Evolutionary conservation across 2,888 invertebrate genomes (phyloP).

Genomic region (Drosophila cognata): DNA sequence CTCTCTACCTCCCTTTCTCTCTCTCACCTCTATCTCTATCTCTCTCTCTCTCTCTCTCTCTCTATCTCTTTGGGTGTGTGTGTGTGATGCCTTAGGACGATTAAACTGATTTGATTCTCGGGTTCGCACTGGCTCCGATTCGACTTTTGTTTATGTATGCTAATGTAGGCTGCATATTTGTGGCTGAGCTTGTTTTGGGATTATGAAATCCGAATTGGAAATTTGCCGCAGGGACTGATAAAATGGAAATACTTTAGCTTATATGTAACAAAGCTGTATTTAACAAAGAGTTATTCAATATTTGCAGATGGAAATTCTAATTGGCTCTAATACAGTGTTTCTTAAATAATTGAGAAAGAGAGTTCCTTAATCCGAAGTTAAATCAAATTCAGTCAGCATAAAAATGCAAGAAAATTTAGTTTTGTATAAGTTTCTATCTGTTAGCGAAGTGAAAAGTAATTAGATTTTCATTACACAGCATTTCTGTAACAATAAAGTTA

Average conservation of each 20-base stretch:
- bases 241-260: background rate
- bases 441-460: background rate
- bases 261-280: background rate
- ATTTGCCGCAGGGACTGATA: background rate
- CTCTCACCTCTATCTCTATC: too few species aligned
- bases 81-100: conserved; percentile 52
- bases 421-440: background rate
- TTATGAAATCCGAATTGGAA: conserved; percentile 44
- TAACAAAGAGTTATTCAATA: conserved; percentile 1
- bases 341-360: background rate
- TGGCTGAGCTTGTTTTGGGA: conserved; percentile 39
- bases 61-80: conserved; percentile 10
- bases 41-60: conserved; percentile 5
- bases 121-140: conserved; percentile 37
- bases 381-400: background rate
- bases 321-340: too few species aligned
- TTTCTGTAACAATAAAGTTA: background rate
- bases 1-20: conserved; percentile 5
- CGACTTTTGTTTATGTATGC: conserved; percentile 46
- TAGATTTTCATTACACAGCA: background rate
- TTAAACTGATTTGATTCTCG: conserved; percentile 72
- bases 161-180: conserved; percentile 58
- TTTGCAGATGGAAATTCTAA: background rate
- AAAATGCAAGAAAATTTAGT: background rate
- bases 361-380: background rate